These are phyloP conservation scores for Troides oblongomaculatus DNA, from an alignment of 2,888 invertebrate genomes.

Conservation along the genomic window DNA sequence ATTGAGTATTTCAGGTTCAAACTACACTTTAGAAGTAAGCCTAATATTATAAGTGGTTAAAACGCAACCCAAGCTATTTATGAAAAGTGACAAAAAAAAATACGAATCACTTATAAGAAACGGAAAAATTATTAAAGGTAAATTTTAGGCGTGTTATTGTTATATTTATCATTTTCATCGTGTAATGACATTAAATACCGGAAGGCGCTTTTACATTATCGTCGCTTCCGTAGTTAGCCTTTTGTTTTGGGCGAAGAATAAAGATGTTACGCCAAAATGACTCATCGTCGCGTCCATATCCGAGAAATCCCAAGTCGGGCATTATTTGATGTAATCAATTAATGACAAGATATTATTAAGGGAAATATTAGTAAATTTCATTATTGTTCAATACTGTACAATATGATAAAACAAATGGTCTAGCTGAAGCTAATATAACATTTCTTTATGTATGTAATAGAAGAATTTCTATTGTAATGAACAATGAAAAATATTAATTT, in stretches of 20 bases:
- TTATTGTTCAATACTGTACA: neutral
- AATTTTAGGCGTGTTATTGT: neutral
- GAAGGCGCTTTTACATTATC: slow-evolving; percentile 33
- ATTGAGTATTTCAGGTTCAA: too few species aligned
- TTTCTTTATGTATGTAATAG: too few species aligned
- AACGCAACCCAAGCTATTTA: too few species aligned
- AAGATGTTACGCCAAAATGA: slow-evolving; percentile 43
- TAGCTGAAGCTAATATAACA: too few species aligned
- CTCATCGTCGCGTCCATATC: slow-evolving; percentile 47
- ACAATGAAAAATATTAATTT: too few species aligned
- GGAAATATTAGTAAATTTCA: neutral
- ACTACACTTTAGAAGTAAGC: too few species aligned
- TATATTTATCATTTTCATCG: neutral
- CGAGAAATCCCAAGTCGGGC: slow-evolving; percentile 27
- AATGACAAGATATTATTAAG: slow-evolving; percentile 2
- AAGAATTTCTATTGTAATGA: too few species aligned
- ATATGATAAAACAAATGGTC: too few species aligned
- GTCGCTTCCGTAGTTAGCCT: slow-evolving; percentile 46
- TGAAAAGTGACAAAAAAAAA: too few species aligned
- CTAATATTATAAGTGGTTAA: too few species aligned
- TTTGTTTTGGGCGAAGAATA: slow-evolving; percentile 54
- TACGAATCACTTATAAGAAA: neutral
- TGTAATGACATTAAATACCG: neutral
- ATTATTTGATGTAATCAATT: slow-evolving; percentile 21
- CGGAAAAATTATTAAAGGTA: neutral